A percentile compares a stretch with the other conserved stretches of the same genome.
Evolutionary conservation across 1,140 invertebrate genomes (phyloP).

Genomic region (Penaeus japonicus): DNA sequence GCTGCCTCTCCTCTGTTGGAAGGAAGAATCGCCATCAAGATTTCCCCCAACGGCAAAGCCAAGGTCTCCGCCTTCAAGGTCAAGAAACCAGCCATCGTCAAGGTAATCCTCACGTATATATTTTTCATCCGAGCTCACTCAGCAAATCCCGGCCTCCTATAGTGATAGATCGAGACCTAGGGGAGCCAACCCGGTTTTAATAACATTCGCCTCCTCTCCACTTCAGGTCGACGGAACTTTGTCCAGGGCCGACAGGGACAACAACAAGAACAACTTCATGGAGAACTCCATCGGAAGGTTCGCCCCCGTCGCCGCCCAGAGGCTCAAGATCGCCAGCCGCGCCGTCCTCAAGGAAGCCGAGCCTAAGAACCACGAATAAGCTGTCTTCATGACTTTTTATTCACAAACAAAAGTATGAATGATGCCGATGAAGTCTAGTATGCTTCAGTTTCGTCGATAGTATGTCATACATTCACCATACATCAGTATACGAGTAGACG

Average conservation of each 20-base stretch:
- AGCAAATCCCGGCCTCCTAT: neutral
- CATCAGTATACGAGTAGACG: no score
- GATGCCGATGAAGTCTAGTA: neutral
- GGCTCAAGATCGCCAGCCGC: conserved; percentile 10
- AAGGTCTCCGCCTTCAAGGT: conserved; percentile 27
- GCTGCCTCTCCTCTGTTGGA: conserved; percentile 19
- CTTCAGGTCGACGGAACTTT: conserved; percentile 32
- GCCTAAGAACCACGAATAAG: neutral
- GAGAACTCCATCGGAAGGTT: conserved; percentile 16
- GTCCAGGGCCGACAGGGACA: neutral
- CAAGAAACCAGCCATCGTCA: conserved; percentile 16
- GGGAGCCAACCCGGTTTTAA: neutral
- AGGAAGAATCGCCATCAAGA: conserved; percentile 15
- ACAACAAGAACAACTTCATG: conserved; percentile 20
- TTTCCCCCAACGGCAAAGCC: conserved; percentile 20
- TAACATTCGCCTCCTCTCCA: neutral
- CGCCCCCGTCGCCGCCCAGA: conserved; percentile 27
- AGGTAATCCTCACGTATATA: neutral
- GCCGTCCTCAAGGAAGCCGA: conserved; percentile 10
- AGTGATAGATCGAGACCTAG: neutral
- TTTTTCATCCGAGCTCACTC: neutral
- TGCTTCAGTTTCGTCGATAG: neutral
- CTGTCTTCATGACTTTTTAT: neutral
- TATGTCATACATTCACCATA: no score
- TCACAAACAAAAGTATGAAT: neutral